Conservation (phyloP, 1,140 invertebrate species). For the Drosophila parabipectinata region DNA sequence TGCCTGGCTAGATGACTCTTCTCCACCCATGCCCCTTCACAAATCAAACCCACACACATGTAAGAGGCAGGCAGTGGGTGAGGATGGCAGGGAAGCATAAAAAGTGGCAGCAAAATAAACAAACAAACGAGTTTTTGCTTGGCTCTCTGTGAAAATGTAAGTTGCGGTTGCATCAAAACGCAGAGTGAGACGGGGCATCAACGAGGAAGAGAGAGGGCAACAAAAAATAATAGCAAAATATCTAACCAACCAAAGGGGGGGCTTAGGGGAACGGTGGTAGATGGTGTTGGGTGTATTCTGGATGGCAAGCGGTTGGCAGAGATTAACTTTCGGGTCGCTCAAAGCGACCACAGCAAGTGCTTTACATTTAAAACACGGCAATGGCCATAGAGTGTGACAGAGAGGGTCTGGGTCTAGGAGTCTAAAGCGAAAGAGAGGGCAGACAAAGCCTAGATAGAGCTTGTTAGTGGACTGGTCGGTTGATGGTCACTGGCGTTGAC, state of each 20-base stretch:
- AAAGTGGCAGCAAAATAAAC: slow-evolving; percentile 71
- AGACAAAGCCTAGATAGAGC: slow-evolving; percentile 19
- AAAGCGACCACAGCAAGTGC: slow-evolving; percentile 81
- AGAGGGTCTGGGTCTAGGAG: slow-evolving; percentile 4
- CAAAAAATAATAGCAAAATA: slow-evolving; percentile 62
- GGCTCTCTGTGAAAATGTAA: slow-evolving; percentile 70
- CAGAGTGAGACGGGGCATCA: slow-evolving; percentile 7
- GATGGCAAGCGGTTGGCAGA: slow-evolving; percentile 73
- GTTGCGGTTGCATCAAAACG: slow-evolving; percentile 62
- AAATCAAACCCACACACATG: slow-evolving; percentile 38
- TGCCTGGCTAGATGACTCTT: slow-evolving; percentile 44
- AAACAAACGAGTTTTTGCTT: slow-evolving; percentile 66
- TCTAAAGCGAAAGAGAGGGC: slow-evolving; percentile 2
- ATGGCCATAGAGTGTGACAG: slow-evolving; percentile 17
- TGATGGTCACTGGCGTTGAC: slow-evolving; percentile 55
- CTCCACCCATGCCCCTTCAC: slow-evolving; percentile 31
- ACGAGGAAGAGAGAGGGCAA: slow-evolving; percentile 3
- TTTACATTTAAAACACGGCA: slow-evolving; percentile 76
- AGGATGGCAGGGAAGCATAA: slow-evolving; percentile 42
- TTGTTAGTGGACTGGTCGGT: slow-evolving; percentile 47
- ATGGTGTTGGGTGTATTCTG: background rate
- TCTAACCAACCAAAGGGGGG: slow-evolving; percentile 51
- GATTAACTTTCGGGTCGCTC: slow-evolving; percentile 81
- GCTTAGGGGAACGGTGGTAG: background rate
- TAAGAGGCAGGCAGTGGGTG: background rate